Percentiles rank a stretch among this genome's conserved stretches.
Evolutionary conservation across 2,888 invertebrate species (phyloP).

Genomic region (Corythucha ciliata): DNA sequence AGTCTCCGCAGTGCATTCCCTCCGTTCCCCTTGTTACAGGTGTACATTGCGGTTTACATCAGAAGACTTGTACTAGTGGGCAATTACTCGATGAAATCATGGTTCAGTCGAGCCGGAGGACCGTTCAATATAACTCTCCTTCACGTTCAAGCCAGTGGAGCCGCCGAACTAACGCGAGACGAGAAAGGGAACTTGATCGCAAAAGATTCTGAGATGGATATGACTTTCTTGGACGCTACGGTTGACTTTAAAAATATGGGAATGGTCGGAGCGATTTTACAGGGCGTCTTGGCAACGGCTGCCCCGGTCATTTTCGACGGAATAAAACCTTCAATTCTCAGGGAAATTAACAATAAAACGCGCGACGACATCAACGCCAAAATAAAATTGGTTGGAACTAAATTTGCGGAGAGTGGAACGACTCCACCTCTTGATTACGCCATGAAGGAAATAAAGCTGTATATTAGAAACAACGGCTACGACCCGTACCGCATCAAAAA

Average conservation of each 20-base stretch:
- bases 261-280: conserved; percentile 58
- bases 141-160: conserved; percentile 57
- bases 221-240: conserved; percentile 61
- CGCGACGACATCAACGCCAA: conserved; percentile 64
- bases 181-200: conserved; percentile 66
- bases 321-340: conserved; percentile 72
- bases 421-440: conserved; percentile 45
- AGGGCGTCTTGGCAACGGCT: conserved; percentile 67
- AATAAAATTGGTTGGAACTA: conserved; percentile 58
- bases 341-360: conserved; percentile 64
- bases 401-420: conserved; percentile 59
- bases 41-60: conserved; percentile 60
- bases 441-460: conserved; percentile 60
- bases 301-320: conserved; percentile 74
- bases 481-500: conserved; percentile 55
- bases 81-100: conserved; percentile 62
- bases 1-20: too few relatives aligned
- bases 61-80: conserved; percentile 62
- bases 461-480: conserved; percentile 52
- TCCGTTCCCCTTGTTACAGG: conserved; percentile 44
- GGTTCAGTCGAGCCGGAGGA: conserved; percentile 61
- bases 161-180: conserved; percentile 61
- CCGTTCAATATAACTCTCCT: conserved; percentile 68
- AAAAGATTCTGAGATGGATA: conserved; percentile 68
- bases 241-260: conserved; percentile 78